Conservation (phyloP, 2,113 vertebrate species). For the Urocynchramus pylzowi region DNA sequence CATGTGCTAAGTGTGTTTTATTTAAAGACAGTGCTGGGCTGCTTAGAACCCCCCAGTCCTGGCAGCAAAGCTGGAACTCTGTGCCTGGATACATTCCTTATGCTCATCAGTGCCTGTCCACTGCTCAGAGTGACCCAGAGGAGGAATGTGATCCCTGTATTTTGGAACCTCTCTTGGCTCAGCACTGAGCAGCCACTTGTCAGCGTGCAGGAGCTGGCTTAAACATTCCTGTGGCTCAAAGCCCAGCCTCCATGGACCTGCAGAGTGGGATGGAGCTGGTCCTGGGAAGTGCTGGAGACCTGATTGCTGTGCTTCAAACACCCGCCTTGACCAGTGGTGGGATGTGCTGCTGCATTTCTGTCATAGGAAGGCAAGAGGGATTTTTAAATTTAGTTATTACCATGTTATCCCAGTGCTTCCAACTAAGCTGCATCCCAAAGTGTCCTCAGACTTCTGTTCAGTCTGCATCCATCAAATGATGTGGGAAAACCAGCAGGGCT, state of each 20-base stretch:
- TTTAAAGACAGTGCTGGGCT: not conserved
- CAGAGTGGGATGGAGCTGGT: not conserved
- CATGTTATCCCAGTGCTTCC: not conserved
- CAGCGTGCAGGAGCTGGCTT: not conserved
- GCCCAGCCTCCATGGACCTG: rapidly evolving
- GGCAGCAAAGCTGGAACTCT: not conserved
- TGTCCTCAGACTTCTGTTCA: not conserved
- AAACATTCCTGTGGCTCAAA: rapidly evolving
- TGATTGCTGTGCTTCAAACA: not conserved
- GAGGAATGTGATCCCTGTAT: not conserved
- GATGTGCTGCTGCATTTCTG: not conserved
- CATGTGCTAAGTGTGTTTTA: not conserved
- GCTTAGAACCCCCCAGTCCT: not conserved
- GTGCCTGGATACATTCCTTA: not conserved
- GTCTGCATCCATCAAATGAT: not conserved
- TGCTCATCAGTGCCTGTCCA: not conserved
- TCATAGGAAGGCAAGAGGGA: not conserved
- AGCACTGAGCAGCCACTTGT: not conserved
- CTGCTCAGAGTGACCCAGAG: not conserved
- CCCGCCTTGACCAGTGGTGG: rapidly evolving
- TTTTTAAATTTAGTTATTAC: not conserved
- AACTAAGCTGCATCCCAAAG: not conserved
- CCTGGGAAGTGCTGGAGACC: not conserved
- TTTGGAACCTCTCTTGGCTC: not conserved
- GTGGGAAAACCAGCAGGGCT: not conserved